Evolutionary conservation across 2,888 invertebrate species (phyloP).

Genomic region (Lasius platythorax): DNA sequence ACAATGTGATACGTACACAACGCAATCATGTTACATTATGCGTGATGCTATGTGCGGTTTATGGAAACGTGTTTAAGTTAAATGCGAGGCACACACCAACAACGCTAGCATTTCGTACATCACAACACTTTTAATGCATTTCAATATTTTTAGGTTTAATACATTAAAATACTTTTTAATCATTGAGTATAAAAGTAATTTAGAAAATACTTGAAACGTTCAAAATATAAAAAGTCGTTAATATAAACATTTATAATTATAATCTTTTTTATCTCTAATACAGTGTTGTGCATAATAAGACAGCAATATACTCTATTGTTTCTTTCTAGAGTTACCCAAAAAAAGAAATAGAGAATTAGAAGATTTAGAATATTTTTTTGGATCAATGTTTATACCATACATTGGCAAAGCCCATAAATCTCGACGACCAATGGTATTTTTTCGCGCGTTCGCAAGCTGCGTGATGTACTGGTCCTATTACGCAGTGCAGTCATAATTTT

Average conservation of each 20-base stretch:
- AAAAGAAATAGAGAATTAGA: not conserved
- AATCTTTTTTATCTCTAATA: not conserved
- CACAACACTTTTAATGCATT: not conserved
- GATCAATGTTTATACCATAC: constrained; percentile 35
- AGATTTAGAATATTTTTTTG: constrained; percentile 40
- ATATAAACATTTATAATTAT: not conserved
- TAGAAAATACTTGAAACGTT: not conserved
- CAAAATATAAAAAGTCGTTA: not conserved
- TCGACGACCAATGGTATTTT: constrained; percentile 68
- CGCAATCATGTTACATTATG: constrained; percentile 83
- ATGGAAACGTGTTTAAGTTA: constrained; percentile 31
- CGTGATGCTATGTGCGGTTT: constrained; percentile 70
- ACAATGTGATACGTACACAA: constrained; percentile 72
- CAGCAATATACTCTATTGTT: not conserved
- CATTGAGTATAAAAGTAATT: not conserved
- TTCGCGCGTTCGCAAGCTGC: constrained; percentile 65
- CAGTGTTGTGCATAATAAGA: not conserved
- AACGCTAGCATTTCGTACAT: not conserved
- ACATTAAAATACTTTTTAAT: not conserved
- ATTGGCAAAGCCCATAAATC: constrained; percentile 62
- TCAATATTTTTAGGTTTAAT: no score
- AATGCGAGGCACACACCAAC: constrained; percentile 20
- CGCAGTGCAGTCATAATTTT: constrained; percentile 70
- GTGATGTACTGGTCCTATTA: constrained; percentile 70
- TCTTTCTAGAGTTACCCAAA: not conserved